Evolutionary conservation across 2,797 vertebrate species (phyloP), one percentile per base, ranked within the genome.

Genomic region (Meriones psammophilus): DNA sequence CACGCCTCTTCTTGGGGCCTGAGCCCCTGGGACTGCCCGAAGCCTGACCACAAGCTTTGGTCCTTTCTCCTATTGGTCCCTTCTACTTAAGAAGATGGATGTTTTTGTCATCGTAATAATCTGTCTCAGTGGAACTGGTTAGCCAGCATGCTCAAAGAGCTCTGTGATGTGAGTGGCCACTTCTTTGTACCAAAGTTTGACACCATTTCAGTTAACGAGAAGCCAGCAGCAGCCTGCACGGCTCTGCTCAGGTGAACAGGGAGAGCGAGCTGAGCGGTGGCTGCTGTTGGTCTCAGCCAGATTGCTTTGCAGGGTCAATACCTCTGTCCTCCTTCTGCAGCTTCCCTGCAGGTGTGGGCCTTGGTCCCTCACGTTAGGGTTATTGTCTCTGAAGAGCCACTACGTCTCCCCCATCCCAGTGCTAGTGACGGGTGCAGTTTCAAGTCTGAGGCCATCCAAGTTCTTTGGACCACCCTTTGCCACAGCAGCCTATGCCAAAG

Each of bases 71-170:
- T 39, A 3, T 69, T 17, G 39, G 17, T 10, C 6, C 58, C 46
- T 9, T 81, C 39, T 81, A 14, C 33, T 2, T 0, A 50, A 87
- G 66, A 46, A 50, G 50, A 20, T 3, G 24, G 89, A 74, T n/a
- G 33, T 28, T 36, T 88, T 84, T 39, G 62, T 62, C 54, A 18
- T 28, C 24, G 84, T 69, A 10, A 85, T 92, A 95, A 88, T 3
- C 71, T 36, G 15, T 83, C 86, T 88, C 83, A 0, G 0, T 62
- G 68, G 24, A 86, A 62, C 83, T 92, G 17, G n/a, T 89, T 76
- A 93, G 86, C 84, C 33, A 33, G 62, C 84, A 24, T 77, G 46
- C 56, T 97, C 84, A 81, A 80, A 90, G 62, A 91, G 50, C 22
- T 88, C 71, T 46, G 13, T 62, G 73, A 85, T 83, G 24, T n/a